A percentile compares a stretch with the other conserved stretches of the same genome.
Conservation (phyloP, 2,113 vertebrate species). For the Pedionomus torquatus region DNA sequence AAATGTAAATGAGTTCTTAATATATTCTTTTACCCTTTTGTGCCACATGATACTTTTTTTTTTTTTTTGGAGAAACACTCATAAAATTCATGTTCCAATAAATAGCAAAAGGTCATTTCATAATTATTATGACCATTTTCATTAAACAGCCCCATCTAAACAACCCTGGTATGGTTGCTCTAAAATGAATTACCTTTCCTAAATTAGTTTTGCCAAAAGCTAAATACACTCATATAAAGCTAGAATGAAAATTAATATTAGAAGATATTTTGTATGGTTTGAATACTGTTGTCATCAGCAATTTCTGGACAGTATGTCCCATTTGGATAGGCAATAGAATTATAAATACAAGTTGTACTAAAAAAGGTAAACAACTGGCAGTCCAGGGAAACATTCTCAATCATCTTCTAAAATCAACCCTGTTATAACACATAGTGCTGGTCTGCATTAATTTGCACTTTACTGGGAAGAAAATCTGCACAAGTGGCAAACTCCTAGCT, state of each 20-base stretch:
- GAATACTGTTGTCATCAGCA: not conserved
- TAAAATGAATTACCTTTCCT: not conserved
- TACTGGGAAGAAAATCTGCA: not conserved
- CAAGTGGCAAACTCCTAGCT: not conserved
- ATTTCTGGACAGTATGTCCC: not conserved
- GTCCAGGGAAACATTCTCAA: not conserved
- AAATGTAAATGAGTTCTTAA: not conserved
- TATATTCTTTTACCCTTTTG: not conserved
- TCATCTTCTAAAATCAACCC: not conserved
- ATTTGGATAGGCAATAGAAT: not conserved
- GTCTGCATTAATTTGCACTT: not conserved
- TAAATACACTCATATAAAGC: not conserved
- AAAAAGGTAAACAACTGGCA: not conserved
- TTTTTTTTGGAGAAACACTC: not conserved
- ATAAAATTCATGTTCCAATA: slow-evolving; percentile 1
- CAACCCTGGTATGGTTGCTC: not conserved
- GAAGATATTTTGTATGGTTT: not conserved
- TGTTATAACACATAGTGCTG: not conserved
- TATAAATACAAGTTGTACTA: not conserved
- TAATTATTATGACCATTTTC: not conserved
- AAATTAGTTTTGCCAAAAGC: slow-evolving; percentile 53
- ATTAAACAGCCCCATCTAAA: slow-evolving; percentile 14
- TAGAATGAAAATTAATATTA: not conserved
- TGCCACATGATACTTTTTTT: not conserved
- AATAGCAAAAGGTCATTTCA: slow-evolving; percentile 15